These are phyloP conservation scores for Lathamus discolor DNA, from an alignment of 2,113 vertebrate genomes.

Conservation along the genomic window DNA sequence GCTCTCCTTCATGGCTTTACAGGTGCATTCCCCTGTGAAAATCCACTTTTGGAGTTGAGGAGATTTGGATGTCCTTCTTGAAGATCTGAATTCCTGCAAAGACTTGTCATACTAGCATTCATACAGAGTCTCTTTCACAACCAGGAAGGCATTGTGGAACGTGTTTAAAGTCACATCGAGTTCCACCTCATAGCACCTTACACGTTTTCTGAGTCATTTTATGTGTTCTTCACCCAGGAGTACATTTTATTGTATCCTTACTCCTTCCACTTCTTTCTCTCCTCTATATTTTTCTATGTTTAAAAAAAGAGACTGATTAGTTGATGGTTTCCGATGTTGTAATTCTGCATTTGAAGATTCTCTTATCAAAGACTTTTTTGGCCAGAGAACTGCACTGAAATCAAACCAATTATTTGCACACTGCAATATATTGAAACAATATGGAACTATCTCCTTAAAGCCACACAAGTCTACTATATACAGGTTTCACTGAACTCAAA, in stretches of 20 bases:
- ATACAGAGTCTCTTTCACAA: not conserved
- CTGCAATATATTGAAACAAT: not conserved
- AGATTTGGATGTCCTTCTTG: not conserved
- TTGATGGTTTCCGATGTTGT: not conserved
- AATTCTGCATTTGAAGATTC: not conserved
- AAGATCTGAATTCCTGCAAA: not conserved
- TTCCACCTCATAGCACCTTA: not conserved
- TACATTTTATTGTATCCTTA: not conserved
- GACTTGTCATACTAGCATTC: not conserved
- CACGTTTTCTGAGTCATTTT: not conserved
- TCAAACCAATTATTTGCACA: not conserved
- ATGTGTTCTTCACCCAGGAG: not conserved
- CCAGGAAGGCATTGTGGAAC: not conserved
- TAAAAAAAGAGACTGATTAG: not conserved
- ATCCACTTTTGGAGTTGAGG: not conserved
- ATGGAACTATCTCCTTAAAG: not conserved
- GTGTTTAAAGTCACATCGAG: fast-evolving
- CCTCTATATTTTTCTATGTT: not conserved
- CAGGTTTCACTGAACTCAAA: not conserved
- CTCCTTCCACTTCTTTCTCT: not conserved
- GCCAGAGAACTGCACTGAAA: not conserved
- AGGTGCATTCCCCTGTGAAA: not conserved
- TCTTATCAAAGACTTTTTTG: not conserved
- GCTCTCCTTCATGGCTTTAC: not conserved
- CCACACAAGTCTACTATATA: not conserved